Evolutionary conservation across 1,140 invertebrate genomes (phyloP), one percentile per base, ranked within the genome.

Genomic region (Drosophila sp.): DNA sequence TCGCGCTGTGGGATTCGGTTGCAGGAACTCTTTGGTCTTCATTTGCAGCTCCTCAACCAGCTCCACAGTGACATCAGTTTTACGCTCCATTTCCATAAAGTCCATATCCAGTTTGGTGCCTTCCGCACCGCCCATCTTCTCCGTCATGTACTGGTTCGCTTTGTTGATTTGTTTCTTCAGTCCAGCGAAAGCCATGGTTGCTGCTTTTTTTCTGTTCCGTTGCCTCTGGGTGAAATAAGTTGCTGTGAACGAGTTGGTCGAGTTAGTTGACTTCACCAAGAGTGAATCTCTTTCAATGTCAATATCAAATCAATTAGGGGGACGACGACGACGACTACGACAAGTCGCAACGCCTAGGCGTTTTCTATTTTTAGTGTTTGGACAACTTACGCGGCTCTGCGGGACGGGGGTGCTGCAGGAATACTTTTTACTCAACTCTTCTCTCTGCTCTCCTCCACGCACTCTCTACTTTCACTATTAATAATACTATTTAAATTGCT

Each of bases 121-220:
- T 93, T 99, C 99, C 55, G 98, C 99, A 92, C 98, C 98, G 41
- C 99, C 99, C 95, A 99, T 99, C 93, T 99, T 99, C 94, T 99
- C 99, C 91, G 97, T 99, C 94, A 99, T 96, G 95, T 99, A 99
- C 98, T 99, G 98, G 94, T 99, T 99, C 73, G 98, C 98, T 94
- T 99, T 99, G 93, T 99, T 99, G 92, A 99, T 97, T 93, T 99
- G 98, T 93, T 99, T 99, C 93, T 98, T 98, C 62, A 99, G 94
- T 76, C 98, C 98, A 73, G 98, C 97, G 93, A 99, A 98, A 92
- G 98, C 98, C 98, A 99, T 99, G 85, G 63, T 50, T 69, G 76
- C 23, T 79, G 71, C 57, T 70, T 55, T 60, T 71, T 50, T 80
- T 62, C 60, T 60, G 35, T 62, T 76, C 58, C 67, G 56, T 54